phyloP scores from a whole-genome alignment of 2,888 invertebrate species.

The Microplitis deprimator region DNA sequence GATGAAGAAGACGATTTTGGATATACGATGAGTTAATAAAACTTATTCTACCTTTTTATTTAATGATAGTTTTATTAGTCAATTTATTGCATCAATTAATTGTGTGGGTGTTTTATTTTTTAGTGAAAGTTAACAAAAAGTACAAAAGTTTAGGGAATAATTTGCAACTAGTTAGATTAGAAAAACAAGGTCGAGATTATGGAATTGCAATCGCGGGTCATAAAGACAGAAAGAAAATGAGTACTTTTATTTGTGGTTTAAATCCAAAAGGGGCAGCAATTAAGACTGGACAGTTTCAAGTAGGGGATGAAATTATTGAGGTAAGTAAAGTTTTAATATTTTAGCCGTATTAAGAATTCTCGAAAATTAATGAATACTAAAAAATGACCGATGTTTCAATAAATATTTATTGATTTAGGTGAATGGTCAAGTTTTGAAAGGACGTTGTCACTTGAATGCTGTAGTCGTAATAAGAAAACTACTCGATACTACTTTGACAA shows the following conservation, averaged over 20 bases:
- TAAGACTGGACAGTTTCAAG: conserved; percentile 81
- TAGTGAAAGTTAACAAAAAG: conserved; percentile 87
- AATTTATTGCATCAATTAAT: neutral
- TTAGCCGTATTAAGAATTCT: too few relatives aligned
- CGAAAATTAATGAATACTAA: too few relatives aligned
- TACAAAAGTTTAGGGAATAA: conserved; percentile 85
- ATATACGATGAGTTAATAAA: neutral
- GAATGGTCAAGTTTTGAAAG: neutral
- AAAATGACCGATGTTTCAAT: too few relatives aligned
- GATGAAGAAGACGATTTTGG: neutral
- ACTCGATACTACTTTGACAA: neutral
- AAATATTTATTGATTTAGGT: conserved; percentile 79
- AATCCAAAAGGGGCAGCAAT: conserved; percentile 89
- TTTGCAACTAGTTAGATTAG: conserved; percentile 83
- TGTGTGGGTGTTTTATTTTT: neutral
- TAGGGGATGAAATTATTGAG: conserved; percentile 97
- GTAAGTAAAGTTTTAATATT: conserved; percentile 70
- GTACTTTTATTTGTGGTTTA: conserved; percentile 96
- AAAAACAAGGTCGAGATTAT: conserved; percentile 82
- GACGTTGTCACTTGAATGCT: neutral
- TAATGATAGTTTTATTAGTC: neutral
- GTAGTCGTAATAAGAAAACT: neutral
- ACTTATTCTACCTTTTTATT: neutral
- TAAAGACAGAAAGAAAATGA: conserved; percentile 93
- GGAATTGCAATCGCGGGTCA: conserved; percentile 96